Evolutionary conservation across 2,888 invertebrate species (phyloP).

Genomic region (Sinopyrophorus schimmeli): DNA sequence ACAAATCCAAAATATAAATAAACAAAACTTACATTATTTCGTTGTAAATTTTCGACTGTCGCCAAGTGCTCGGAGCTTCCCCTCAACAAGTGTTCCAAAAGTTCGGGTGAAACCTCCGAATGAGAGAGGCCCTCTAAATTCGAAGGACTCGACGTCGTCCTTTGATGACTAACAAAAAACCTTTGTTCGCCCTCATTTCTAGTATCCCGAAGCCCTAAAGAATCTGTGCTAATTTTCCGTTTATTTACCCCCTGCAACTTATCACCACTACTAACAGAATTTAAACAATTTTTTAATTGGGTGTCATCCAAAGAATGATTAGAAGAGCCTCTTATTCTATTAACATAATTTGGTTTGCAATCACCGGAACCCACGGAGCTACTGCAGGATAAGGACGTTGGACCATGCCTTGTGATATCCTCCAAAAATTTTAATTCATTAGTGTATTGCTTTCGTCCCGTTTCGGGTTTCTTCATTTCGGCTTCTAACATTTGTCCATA

Average conservation of each 20-base stretch:
- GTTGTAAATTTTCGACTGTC: slow-evolving; percentile 56
- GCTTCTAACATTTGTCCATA: slow-evolving; percentile 81
- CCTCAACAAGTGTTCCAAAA: slow-evolving; percentile 75
- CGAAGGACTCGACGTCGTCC: slow-evolving; percentile 79
- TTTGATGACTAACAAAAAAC: slow-evolving; percentile 67
- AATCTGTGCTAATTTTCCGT: slow-evolving; percentile 48
- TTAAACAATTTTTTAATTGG: slow-evolving; percentile 45
- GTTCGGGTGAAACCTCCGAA: slow-evolving; percentile 64
- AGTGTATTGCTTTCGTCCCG: slow-evolving; percentile 58
- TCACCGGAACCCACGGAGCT: slow-evolving; percentile 42
- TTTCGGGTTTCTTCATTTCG: slow-evolving; percentile 74
- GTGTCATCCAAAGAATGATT: slow-evolving; percentile 62
- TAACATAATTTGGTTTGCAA: slow-evolving; percentile 43
- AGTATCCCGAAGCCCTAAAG: slow-evolving; percentile 53
- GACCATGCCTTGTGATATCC: slow-evolving; percentile 49
- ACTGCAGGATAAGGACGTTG: slow-evolving; percentile 42
- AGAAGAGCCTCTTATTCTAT: slow-evolving; percentile 55
- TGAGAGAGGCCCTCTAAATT: slow-evolving; percentile 67
- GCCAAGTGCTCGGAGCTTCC: slow-evolving; percentile 80
- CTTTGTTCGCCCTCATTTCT: slow-evolving; percentile 50
- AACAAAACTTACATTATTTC: slow-evolving; percentile 52
- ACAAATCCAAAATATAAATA: no score
- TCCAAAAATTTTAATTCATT: slow-evolving; percentile 63
- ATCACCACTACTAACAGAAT: slow-evolving; percentile 37
- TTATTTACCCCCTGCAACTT: slow-evolving; percentile 40